Evolutionary conservation across 2,113 vertebrate genomes (phyloP).

Genomic region (Cettia cetti): DNA sequence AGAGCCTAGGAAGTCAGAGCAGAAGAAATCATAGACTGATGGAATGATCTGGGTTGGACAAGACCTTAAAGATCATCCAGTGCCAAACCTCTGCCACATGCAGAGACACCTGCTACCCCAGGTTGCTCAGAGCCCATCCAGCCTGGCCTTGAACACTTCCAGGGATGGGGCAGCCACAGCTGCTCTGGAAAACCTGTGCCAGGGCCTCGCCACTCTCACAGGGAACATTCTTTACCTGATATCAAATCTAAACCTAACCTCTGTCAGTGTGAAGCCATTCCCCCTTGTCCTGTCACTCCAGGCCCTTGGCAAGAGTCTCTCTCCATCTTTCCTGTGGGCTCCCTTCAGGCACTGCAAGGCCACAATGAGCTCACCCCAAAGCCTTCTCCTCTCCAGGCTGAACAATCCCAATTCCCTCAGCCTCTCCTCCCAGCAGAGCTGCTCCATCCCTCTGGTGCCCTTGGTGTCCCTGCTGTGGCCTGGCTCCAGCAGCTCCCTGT

Average conservation of each 20-base stretch:
- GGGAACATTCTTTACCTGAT: accelerated
- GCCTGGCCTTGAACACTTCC: accelerated
- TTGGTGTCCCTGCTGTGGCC: not conserved
- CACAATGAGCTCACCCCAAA: not conserved
- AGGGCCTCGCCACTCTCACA: not conserved
- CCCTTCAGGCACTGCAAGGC: too few species aligned
- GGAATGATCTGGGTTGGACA: not conserved
- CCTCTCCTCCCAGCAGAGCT: not conserved
- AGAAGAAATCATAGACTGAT: not conserved
- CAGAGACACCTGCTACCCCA: not conserved
- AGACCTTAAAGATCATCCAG: not conserved
- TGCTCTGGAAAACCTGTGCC: not conserved
- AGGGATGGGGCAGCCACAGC: not conserved
- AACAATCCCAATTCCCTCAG: not conserved
- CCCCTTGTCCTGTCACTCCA: not conserved
- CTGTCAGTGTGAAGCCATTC: not conserved
- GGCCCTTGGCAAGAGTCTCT: too few species aligned
- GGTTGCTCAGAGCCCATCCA: accelerated
- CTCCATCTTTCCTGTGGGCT: too few species aligned
- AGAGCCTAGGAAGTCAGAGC: not conserved
- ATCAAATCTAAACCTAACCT: accelerated
- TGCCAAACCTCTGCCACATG: accelerated
- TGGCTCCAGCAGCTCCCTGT: not conserved
- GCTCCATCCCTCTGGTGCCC: not conserved
- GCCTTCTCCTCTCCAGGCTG: not conserved